Evolutionary conservation across 2,113 vertebrate genomes (phyloP).

Genomic region (Poeciliopsis prolifica): DNA sequence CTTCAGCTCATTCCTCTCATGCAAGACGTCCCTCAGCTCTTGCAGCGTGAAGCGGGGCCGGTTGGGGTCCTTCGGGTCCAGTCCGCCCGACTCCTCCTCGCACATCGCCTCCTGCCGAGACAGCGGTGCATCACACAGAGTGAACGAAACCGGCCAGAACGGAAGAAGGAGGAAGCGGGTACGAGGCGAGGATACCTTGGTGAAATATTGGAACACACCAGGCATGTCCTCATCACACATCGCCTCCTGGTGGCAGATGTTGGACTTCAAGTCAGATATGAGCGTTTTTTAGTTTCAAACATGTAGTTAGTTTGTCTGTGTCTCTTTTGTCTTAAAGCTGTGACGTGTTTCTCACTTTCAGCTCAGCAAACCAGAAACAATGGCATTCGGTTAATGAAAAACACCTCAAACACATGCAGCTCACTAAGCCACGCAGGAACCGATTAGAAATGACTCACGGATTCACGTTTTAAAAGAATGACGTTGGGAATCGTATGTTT

Average conservation of each 20-base stretch:
- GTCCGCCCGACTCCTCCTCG: slow-evolving; percentile 81
- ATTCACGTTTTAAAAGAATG: no score
- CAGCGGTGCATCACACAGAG: slow-evolving; percentile 19
- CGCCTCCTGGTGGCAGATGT: slow-evolving; percentile 80
- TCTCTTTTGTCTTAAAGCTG: slow-evolving; percentile 12
- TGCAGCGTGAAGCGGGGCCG: slow-evolving; percentile 96
- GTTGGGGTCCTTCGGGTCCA: slow-evolving; percentile 92
- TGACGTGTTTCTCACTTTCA: background rate
- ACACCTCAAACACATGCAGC: slow-evolving; percentile 4
- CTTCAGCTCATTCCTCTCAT: slow-evolving; percentile 97
- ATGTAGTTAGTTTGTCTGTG: slow-evolving; percentile 8
- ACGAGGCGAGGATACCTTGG: slow-evolving; percentile 68
- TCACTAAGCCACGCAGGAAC: slow-evolving; percentile 27
- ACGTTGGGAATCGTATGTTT: no score
- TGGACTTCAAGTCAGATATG: slow-evolving; percentile 50
- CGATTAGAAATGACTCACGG: background rate
- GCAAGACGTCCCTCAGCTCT: slow-evolving; percentile 95
- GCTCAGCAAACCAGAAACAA: slow-evolving; percentile 1
- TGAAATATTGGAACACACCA: slow-evolving; percentile 78
- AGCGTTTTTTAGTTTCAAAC: slow-evolving; percentile 44
- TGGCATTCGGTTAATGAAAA: slow-evolving; percentile 1
- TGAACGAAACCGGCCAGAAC: slow-evolving; percentile 2
- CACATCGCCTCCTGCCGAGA: slow-evolving; percentile 75
- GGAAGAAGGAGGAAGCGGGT: slow-evolving; percentile 13
- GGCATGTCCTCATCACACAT: slow-evolving; percentile 84